phyloP scores from a whole-genome alignment of 2,797 vertebrate genomes.

The Gastrophryne carolinensis region DNA sequence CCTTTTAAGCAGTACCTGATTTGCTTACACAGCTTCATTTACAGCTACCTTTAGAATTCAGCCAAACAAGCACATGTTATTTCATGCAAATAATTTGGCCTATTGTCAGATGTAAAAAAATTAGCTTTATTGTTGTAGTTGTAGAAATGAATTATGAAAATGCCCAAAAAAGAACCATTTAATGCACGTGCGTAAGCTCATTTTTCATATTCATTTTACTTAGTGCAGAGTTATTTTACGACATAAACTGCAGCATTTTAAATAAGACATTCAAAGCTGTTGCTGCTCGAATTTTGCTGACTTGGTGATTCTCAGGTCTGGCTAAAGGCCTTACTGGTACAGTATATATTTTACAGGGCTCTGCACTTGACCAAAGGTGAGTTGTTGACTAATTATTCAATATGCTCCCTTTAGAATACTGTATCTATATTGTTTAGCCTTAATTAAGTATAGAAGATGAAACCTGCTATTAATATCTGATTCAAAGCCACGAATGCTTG shows the following conservation, averaged over 20 bases:
- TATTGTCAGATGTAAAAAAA: slow-evolving; percentile 62
- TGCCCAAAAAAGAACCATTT: slow-evolving; percentile 5
- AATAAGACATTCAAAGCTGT: slow-evolving; percentile 37
- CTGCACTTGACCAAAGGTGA: not conserved
- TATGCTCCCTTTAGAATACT: no score
- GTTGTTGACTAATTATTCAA: no score
- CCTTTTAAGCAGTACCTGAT: slow-evolving; percentile 61
- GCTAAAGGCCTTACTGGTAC: not conserved
- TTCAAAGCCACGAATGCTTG: no score
- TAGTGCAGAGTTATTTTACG: not conserved
- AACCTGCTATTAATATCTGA: no score
- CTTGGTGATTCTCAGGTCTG: not conserved
- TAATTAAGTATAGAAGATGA: no score
- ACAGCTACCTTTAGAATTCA: slow-evolving; percentile 68
- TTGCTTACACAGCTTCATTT: slow-evolving; percentile 70
- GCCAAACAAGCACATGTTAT: slow-evolving; percentile 69
- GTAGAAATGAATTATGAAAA: slow-evolving; percentile 60
- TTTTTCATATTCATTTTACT: slow-evolving; percentile 36
- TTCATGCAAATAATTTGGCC: slow-evolving; percentile 62
- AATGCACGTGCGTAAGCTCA: slow-evolving; percentile 10
- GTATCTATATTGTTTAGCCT: no score
- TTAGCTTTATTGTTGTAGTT: slow-evolving; percentile 58
- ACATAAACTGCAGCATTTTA: not conserved
- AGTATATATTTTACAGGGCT: not conserved
- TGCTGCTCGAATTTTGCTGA: not conserved